Base-by-base conservation (phyloP, 2,797 vertebrate species). In the Rousettus madagascariensis region DNA sequence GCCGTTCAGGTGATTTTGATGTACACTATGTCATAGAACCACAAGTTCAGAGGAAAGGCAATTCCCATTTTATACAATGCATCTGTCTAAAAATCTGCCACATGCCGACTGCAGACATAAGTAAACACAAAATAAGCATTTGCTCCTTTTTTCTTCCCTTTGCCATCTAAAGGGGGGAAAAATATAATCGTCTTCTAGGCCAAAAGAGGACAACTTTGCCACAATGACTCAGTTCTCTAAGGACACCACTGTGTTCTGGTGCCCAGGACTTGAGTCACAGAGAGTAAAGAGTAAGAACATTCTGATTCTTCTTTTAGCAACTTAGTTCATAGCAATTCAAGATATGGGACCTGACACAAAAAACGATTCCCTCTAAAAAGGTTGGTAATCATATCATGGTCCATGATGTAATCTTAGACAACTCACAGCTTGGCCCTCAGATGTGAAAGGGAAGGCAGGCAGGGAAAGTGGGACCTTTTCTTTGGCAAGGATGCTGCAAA, bases 21-120 rank as follows among this genome's bases (percentile, higher is more conserved):
- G 30, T 5, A 0, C 7, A n/a, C 20, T n/a, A 2, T 11, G 12
- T 46, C 17, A 0, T 6, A n/a, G 57, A 55, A 30, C 12, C 24
- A 43, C 33, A 8, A 1, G 5, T 36, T 61, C 20, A 38, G 49
- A n/a, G 51, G 53, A 80, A 59, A 89, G 28, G n/a, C 36, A 17
- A 5, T 24, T 55, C 26, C 19, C 13, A 41, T 20, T 65, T 69
- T 26, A 72, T 3, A 24, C 36, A 11, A 12, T 8, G n/a, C 53
- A 16, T 41, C 49, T 63, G 51, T 92, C 74, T 80, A 22, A 41
- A 89, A 49, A 19, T 55, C 55, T 75, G 36, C 41, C 5, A 1
- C 17, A 28, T 2, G 1, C 12, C 22, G 49, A 43, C 22, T 28
- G 3, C 0, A 30, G 79, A 33, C 36, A 30, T 6, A 24, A 74